Conservation (phyloP, 1,140 invertebrate species). For the Drosophila willistoni region DNA sequence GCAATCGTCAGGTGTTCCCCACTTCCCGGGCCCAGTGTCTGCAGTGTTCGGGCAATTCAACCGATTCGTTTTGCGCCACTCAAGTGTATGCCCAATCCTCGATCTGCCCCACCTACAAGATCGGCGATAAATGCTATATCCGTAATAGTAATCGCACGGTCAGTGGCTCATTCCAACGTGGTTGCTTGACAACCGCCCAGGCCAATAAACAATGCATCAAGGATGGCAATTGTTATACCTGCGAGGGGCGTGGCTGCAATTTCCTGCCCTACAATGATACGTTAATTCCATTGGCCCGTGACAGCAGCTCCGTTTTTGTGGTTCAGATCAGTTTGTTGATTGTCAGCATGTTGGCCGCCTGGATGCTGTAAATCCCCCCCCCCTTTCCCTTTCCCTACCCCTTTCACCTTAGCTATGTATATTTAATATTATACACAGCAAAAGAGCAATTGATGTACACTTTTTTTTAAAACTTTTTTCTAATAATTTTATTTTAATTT, state of each 20-base stretch:
- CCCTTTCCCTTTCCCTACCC: too few species aligned
- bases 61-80: slow-evolving; percentile 55
- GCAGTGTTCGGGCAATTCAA: slow-evolving; percentile 68
- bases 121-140: slow-evolving; percentile 77
- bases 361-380: slow-evolving; percentile 21
- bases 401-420: too few species aligned
- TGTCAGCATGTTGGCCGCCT: slow-evolving; percentile 30
- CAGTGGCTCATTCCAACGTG: slow-evolving; percentile 70
- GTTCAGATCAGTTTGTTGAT: slow-evolving; percentile 49
- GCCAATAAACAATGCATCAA: slow-evolving; percentile 69
- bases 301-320: slow-evolving; percentile 42
- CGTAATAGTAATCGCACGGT: slow-evolving; percentile 60
- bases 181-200: slow-evolving; percentile 66
- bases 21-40: slow-evolving; percentile 61
- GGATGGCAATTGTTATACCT: slow-evolving; percentile 62
- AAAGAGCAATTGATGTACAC: slow-evolving; percentile 4
- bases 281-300: slow-evolving; percentile 70
- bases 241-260: slow-evolving; percentile 74
- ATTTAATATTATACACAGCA: background rate
- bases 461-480: background rate
- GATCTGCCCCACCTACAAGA: slow-evolving; percentile 65
- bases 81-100: slow-evolving; percentile 47
- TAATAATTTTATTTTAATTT: background rate
- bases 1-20: slow-evolving; percentile 73
- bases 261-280: slow-evolving; percentile 49